Evolutionary conservation across 2,888 invertebrate genomes (phyloP), one percentile per base, ranked within the genome.

Genomic region (Hecatera dysodea): DNA sequence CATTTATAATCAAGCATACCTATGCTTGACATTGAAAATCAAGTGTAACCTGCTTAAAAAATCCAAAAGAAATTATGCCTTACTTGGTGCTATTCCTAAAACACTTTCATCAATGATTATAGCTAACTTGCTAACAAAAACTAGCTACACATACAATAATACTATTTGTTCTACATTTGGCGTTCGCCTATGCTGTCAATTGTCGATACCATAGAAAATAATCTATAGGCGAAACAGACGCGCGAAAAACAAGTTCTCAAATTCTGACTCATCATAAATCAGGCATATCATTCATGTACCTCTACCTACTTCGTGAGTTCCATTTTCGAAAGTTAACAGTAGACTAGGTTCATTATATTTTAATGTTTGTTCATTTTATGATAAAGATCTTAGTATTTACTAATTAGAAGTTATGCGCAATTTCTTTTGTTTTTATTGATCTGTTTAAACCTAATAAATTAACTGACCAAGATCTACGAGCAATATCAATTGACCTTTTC

Each of bases 161-260:
- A 62, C 11, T 60, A 78, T 69, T 69, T 89, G 90, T 89, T 85
- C 92, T 83, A 91, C 90, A 90, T 92, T 90, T 86, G 78, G 80
- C 61, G 80, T 81, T 81, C 79, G 80, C 79, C 79, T 67, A 68
- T 81, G 79, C 84, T 86, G 85, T 85, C 87, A 88, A 87, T 87
- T 83, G 87, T 85, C 84, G 84, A 88, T n/a, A n/a, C n/a, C n/a
- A n/a, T n/a, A n/a, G n/a, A n/a, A n/a, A n/a, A n/a, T n/a, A n/a
- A n/a, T n/a, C n/a, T n/a, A n/a, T n/a, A n/a, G n/a, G n/a, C n/a
- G n/a, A n/a, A 70, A 83, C 86, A 83, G 82, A 83, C 74, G 67
- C 72, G 83, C 85, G 75, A 88, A 90, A 89, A 95, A 94, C 93
- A 90, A 84, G 94, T 94, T 93, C 87, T 85, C 69, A 89, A 88